Conservation (phyloP, 2,797 vertebrate genomes). For the Schizothorax lantsangensis region DNA sequence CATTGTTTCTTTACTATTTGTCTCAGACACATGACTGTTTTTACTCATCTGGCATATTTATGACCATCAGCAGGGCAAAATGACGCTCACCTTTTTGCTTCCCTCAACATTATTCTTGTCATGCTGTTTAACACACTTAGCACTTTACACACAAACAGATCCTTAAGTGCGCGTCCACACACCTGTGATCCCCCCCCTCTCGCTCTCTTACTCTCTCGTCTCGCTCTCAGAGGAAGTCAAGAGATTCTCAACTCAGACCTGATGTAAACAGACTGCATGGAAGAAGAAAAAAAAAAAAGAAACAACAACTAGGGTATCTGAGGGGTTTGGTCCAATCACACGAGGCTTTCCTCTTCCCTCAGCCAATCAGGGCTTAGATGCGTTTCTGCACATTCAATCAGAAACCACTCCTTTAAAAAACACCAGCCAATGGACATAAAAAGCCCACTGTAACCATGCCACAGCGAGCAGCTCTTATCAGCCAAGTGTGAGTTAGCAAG, state of each 20-base stretch:
- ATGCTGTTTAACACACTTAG: conserved; percentile 20
- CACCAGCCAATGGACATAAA: conserved; percentile 70
- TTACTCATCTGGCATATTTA: not conserved
- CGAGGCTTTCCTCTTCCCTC: conserved; percentile 39
- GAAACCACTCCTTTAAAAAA: conserved; percentile 51
- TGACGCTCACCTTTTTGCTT: conserved; percentile 5
- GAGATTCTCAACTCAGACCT: conserved; percentile 47
- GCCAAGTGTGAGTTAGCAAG: conserved; percentile 29
- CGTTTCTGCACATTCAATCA: conserved; percentile 68
- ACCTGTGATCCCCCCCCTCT: conserved; percentile 31
- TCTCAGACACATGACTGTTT: not conserved
- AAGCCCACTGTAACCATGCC: conserved; percentile 82
- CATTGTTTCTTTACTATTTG: not conserved
- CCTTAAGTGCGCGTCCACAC: conserved; percentile 21
- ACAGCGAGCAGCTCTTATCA: conserved; percentile 71
- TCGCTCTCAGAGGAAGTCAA: conserved; percentile 39
- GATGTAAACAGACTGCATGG: conserved; percentile 58
- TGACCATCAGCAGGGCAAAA: not conserved
- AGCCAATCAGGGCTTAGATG: conserved; percentile 70
- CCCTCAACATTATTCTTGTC: conserved; percentile 22
- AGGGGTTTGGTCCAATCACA: conserved; percentile 71
- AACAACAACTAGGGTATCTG: conserved; percentile 64
- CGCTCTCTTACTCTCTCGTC: conserved; percentile 16
- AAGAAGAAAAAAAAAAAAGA: conserved; percentile 63
- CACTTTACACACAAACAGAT: conserved; percentile 47